Evolutionary conservation across 2,888 invertebrate species (phyloP).

Genomic region (Spisula solida): DNA sequence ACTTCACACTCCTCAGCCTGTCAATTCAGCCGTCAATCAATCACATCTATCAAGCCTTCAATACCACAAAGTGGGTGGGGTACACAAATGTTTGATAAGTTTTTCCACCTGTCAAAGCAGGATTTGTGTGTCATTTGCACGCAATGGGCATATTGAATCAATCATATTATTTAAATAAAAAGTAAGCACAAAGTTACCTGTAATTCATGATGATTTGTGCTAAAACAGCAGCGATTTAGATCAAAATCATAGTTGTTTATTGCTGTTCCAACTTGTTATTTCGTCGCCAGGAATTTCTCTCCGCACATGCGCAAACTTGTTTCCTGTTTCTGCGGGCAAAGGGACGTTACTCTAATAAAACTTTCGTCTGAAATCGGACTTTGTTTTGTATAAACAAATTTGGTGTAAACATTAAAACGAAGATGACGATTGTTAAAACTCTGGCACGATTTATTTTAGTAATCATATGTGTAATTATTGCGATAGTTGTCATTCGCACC

Average conservation of each 20-base stretch:
- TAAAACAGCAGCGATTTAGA: constrained; percentile 34
- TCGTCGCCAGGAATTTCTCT: constrained; percentile 77
- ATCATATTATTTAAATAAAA: neutral
- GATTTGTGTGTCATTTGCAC: neutral
- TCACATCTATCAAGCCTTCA: too few species aligned
- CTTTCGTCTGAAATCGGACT: constrained; percentile 11
- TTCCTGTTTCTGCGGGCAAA: constrained; percentile 53
- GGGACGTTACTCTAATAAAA: constrained; percentile 36
- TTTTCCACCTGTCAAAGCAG: constrained; percentile 11
- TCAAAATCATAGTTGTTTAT: constrained; percentile 58
- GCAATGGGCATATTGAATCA: neutral
- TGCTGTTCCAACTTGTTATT: constrained; percentile 65
- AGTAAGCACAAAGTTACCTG: constrained; percentile 49
- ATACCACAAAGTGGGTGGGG: constrained; percentile 55
- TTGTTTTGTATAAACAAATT: neutral
- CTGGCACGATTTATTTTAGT: constrained; percentile 13
- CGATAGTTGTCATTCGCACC: constrained; percentile 74
- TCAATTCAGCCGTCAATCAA: too few species aligned
- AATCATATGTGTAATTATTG: constrained; percentile 38
- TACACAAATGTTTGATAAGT: neutral
- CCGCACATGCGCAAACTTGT: constrained; percentile 78
- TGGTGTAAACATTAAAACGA: neutral
- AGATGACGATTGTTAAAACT: constrained; percentile 43
- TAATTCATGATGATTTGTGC: constrained; percentile 60
- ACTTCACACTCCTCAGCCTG: too few species aligned